Percentiles rank a stretch among this genome's conserved stretches.
Evolutionary conservation across 2,888 invertebrate genomes (phyloP).

Genomic region (Barypeithes pellucidus): DNA sequence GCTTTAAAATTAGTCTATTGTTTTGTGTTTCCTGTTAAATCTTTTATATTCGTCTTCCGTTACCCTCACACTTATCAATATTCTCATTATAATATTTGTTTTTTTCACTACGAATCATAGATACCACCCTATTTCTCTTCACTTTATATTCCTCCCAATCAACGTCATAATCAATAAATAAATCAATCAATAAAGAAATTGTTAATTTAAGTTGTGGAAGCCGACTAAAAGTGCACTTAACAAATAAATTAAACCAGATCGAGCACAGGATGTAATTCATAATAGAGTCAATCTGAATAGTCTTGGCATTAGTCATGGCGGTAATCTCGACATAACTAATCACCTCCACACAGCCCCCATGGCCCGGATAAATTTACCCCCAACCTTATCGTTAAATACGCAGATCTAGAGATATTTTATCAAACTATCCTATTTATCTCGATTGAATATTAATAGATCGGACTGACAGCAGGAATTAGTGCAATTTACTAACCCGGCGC

Average conservation of each 20-base stretch:
- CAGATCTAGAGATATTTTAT: constrained; percentile 49
- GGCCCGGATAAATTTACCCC: constrained; percentile 40
- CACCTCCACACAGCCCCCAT: constrained; percentile 37
- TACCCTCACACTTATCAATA: too few relatives aligned
- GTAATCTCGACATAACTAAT: constrained; percentile 52
- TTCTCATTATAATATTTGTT: too few relatives aligned
- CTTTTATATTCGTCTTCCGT: too few relatives aligned
- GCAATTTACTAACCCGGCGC: constrained; percentile 4
- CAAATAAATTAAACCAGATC: constrained; percentile 2
- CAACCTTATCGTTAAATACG: constrained; percentile 39
- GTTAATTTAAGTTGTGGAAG: too few relatives aligned
- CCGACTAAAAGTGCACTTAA: not conserved
- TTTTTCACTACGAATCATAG: too few relatives aligned
- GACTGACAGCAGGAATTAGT: constrained; percentile 18
- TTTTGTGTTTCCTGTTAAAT: too few relatives aligned
- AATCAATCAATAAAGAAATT: too few relatives aligned
- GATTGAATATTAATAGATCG: constrained; percentile 33
- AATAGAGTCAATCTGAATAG: constrained; percentile 44
- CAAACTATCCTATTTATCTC: constrained; percentile 40
- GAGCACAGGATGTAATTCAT: constrained; percentile 31
- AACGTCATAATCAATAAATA: too few relatives aligned
- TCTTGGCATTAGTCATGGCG: constrained; percentile 47
- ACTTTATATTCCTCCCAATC: too few relatives aligned
- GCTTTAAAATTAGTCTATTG: too few relatives aligned
- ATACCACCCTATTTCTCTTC: too few relatives aligned